Evolutionary conservation across 2,797 vertebrate genomes (phyloP).

Genomic region (Etheostoma nigrum): DNA sequence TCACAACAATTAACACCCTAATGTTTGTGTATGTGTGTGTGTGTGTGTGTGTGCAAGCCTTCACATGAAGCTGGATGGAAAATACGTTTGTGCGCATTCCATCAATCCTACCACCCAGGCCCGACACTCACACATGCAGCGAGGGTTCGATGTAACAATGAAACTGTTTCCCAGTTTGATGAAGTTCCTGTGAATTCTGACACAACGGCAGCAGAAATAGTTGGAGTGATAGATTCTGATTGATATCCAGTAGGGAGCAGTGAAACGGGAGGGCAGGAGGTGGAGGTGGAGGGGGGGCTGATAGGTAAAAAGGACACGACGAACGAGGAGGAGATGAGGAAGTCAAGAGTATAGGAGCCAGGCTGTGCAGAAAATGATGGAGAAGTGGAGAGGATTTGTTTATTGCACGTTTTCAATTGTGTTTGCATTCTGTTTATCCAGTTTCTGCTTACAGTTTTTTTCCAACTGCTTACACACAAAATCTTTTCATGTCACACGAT

Average conservation of each 20-base stretch:
- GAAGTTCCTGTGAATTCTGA: constrained; percentile 86
- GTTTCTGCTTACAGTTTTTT: neutral
- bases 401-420: constrained; percentile 14
- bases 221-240: constrained; percentile 86
- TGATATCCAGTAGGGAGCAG: constrained; percentile 84
- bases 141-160: constrained; percentile 79
- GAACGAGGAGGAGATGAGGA: neutral
- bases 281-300: neutral
- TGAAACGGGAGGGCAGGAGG: constrained; percentile 9
- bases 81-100: constrained; percentile 64
- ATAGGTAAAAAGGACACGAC: constrained; percentile 8
- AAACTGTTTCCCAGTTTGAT: constrained; percentile 80
- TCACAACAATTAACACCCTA: constrained; percentile 90
- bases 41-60: constrained; percentile 8
- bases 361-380: constrained; percentile 1
- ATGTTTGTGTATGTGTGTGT: constrained; percentile 62
- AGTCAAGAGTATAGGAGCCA: neutral
- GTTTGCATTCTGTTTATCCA: neutral
- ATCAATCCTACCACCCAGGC: constrained; percentile 61
- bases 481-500: no score
- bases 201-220: constrained; percentile 81
- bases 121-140: constrained; percentile 67
- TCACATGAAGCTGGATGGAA: constrained; percentile 37
- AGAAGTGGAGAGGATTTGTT: constrained; percentile 12
- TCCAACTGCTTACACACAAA: no score